Percentiles rank a stretch among this genome's conserved stretches.
These are phyloP conservation scores for Leucania comma DNA, from an alignment of 2,888 invertebrate genomes.

Conservation along the genomic window DNA sequence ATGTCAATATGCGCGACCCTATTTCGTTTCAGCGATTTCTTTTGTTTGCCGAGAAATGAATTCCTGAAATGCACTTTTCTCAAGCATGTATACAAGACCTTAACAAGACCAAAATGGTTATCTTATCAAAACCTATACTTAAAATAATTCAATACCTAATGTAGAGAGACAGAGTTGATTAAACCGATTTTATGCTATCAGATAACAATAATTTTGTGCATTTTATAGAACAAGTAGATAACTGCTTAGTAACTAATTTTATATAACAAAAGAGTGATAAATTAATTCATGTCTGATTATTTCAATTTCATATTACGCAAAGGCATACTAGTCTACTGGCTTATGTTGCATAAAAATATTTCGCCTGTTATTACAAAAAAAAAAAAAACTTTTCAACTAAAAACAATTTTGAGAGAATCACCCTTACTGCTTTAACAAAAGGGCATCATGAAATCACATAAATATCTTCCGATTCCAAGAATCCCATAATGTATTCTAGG, in stretches of 20 bases:
- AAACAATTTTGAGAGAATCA: background rate
- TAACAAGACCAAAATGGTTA: background rate
- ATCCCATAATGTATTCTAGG: background rate
- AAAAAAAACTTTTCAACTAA: background rate
- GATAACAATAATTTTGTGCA: background rate
- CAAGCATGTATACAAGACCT: background rate
- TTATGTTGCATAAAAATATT: background rate
- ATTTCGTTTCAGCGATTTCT: background rate
- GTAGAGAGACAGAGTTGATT: conserved; percentile 19
- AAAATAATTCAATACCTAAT: background rate
- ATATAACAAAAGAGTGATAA: background rate
- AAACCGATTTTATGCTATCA: background rate
- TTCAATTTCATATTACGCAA: background rate
- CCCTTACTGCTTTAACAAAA: background rate
- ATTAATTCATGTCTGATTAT: no score
- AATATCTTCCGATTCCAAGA: conserved; percentile 9
- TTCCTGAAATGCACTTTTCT: background rate
- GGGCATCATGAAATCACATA: background rate
- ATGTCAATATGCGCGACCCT: conserved; percentile 14
- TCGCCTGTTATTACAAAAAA: background rate
- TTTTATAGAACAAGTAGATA: background rate
- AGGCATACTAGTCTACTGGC: background rate
- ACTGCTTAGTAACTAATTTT: background rate
- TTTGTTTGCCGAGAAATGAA: conserved; percentile 3
- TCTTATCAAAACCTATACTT: conserved; percentile 2